Percentiles rank a stretch among this genome's conserved stretches.
Evolutionary conservation across 1,140 invertebrate genomes (phyloP).

Genomic region (Drosophila kohkoa): DNA sequence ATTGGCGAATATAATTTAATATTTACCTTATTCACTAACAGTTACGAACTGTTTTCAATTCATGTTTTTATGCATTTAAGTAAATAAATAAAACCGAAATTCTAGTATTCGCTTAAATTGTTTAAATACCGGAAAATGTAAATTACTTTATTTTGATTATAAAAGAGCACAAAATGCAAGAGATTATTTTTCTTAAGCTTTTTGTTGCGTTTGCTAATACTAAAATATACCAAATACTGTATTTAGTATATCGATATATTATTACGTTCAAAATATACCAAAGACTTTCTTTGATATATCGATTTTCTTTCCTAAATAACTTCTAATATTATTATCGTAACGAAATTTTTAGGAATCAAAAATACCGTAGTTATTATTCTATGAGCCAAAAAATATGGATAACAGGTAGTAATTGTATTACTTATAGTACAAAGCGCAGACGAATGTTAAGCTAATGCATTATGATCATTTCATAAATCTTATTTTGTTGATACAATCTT

Average conservation of each 20-base stretch:
- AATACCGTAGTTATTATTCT: too few relatives aligned
- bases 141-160: too few relatives aligned
- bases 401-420: too few relatives aligned
- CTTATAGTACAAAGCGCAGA: neutral
- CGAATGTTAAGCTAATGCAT: constrained; percentile 4
- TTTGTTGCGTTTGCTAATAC: neutral
- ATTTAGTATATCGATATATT: too few relatives aligned
- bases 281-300: too few relatives aligned
- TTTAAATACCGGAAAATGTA: constrained; percentile 3
- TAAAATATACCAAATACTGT: neutral
- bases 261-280: too few relatives aligned
- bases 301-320: too few relatives aligned
- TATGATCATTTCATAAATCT: constrained; percentile 26
- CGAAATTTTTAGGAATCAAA: too few relatives aligned
- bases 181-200: neutral
- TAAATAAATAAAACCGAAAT: neutral
- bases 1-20: constrained; percentile 9
- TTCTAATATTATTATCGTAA: too few relatives aligned
- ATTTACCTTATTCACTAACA: neutral
- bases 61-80: too few relatives aligned
- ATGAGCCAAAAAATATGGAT: neutral
- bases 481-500: constrained; percentile 18
- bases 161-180: too few relatives aligned
- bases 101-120: neutral
- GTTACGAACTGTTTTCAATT: neutral